Evolutionary conservation across 2,797 vertebrate genomes (phyloP).

Genomic region (Gobio occitaniae): DNA sequence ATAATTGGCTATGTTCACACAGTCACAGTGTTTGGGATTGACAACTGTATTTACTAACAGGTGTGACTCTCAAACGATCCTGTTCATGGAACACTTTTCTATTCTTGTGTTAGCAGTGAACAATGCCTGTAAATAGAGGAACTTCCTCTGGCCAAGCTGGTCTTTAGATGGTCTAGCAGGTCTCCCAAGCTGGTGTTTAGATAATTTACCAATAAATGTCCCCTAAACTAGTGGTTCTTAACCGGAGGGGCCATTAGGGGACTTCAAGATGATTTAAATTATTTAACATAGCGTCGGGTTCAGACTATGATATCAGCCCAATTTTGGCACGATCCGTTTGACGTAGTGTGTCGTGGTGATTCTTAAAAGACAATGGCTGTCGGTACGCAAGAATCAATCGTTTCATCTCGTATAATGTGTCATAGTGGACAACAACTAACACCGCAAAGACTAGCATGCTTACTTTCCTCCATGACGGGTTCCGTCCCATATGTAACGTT

Average conservation of each 20-base stretch:
- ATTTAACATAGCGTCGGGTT: neutral
- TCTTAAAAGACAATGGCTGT: neutral
- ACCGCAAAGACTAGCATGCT: no score
- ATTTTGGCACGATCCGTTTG: neutral
- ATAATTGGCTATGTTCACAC: conserved; percentile 25
- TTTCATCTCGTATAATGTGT: neutral
- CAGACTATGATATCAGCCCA: neutral
- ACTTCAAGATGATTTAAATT: neutral
- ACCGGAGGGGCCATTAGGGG: neutral
- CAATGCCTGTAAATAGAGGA: neutral
- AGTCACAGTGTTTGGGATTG: conserved; percentile 20
- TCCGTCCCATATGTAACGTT: neutral
- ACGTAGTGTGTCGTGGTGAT: neutral
- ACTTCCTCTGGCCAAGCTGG: neutral
- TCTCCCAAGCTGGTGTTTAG: neutral
- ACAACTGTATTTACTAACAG: conserved; percentile 9
- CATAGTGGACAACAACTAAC: neutral
- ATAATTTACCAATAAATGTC: neutral
- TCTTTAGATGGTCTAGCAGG: neutral
- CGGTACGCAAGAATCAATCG: neutral
- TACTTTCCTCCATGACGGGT: neutral
- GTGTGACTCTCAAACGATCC: neutral
- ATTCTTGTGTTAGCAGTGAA: neutral
- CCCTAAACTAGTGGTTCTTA: neutral
- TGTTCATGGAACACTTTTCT: neutral